phyloP scores from a whole-genome alignment of 2,888 invertebrate species.

The Drosophila quinaria region DNA sequence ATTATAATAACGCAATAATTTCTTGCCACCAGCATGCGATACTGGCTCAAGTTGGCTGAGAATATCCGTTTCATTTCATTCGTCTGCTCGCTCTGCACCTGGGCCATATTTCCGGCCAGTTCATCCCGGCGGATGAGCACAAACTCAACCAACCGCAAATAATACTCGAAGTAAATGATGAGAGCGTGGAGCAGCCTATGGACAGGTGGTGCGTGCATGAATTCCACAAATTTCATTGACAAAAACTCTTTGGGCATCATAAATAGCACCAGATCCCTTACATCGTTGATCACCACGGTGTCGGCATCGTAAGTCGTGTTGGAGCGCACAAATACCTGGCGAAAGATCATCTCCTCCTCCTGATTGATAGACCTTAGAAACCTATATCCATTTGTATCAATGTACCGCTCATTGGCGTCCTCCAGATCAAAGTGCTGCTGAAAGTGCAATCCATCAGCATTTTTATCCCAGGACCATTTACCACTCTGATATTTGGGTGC shows the following conservation, averaged over 20 bases:
- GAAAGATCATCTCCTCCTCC: constrained; percentile 81
- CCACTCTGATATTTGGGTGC: constrained; percentile 81
- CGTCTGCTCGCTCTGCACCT: constrained; percentile 78
- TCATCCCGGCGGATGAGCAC: constrained; percentile 83
- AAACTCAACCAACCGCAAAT: constrained; percentile 81
- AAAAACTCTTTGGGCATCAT: constrained; percentile 78
- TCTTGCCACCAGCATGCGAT: constrained; percentile 81
- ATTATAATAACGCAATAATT: constrained; percentile 82
- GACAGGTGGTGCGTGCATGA: constrained; percentile 75
- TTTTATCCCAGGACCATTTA: constrained; percentile 78
- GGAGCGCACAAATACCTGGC: constrained; percentile 73
- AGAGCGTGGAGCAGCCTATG: constrained; percentile 78
- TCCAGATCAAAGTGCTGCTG: constrained; percentile 47
- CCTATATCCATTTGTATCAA: constrained; percentile 66
- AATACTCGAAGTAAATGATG: constrained; percentile 84
- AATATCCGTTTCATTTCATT: constrained; percentile 78
- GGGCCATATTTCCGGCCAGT: constrained; percentile 65
- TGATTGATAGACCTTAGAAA: constrained; percentile 77
- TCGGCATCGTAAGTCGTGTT: constrained; percentile 73
- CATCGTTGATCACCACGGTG: constrained; percentile 79
- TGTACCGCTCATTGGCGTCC: constrained; percentile 49
- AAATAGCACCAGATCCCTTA: constrained; percentile 82
- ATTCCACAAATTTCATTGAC: constrained; percentile 72
- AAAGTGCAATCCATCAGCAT: constrained; percentile 63
- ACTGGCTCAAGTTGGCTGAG: constrained; percentile 78